A percentile compares a stretch with the other conserved stretches of the same genome.
phyloP scores from a whole-genome alignment of 2,113 vertebrate genomes.

The Anthoscopus minutus region DNA sequence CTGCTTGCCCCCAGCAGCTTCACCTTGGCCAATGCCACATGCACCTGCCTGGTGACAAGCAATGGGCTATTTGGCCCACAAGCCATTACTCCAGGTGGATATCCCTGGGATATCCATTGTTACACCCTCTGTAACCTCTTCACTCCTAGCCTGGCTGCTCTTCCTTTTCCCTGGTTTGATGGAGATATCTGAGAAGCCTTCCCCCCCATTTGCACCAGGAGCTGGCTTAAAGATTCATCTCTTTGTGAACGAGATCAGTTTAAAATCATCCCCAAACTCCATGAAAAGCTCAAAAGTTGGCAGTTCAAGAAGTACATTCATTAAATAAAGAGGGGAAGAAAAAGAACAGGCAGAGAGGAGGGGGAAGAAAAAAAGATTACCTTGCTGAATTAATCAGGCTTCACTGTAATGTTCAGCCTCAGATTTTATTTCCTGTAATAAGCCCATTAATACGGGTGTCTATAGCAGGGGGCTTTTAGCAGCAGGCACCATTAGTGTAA shows the following conservation, averaged over 20 bases:
- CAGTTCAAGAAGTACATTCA: slow-evolving; percentile 44
- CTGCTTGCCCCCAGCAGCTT: background rate
- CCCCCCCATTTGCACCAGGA: background rate
- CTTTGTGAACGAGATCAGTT: background rate
- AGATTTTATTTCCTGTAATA: slow-evolving; percentile 71
- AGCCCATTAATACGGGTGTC: slow-evolving; percentile 67
- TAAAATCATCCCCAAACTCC: slow-evolving; percentile 5
- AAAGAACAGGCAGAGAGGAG: background rate
- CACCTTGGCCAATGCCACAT: background rate
- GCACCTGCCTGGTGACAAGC: background rate
- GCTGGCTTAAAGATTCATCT: background rate
- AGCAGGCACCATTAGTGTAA: slow-evolving; percentile 68
- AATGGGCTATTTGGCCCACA: background rate
- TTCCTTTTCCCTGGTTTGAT: background rate
- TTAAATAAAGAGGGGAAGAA: slow-evolving; percentile 22
- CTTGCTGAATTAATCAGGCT: slow-evolving; percentile 65
- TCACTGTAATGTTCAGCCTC: slow-evolving; percentile 57
- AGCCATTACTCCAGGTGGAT: background rate
- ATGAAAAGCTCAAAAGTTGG: background rate
- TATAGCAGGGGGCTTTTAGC: slow-evolving; percentile 63
- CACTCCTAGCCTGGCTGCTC: background rate
- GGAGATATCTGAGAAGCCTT: background rate
- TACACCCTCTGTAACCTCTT: background rate
- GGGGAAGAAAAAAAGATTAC: slow-evolving; percentile 33
- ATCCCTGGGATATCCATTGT: background rate